A percentile compares a stretch with the other conserved stretches of the same genome.
Conservation (phyloP, 2,888 invertebrate genomes). For the Euphydryas editha region DNA sequence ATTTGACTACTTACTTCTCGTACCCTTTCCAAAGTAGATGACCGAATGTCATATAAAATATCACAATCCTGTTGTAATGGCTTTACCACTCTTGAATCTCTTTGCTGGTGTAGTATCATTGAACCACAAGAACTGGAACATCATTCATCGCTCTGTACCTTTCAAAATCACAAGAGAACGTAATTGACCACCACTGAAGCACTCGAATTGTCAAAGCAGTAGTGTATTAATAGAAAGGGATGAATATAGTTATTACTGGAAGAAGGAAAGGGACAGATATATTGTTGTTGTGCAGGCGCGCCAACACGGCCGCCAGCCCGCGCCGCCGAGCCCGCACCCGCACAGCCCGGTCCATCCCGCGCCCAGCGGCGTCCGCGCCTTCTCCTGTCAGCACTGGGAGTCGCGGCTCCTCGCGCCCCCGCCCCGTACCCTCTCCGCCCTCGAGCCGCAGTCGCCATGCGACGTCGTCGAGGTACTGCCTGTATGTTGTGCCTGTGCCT, state of each 20-base stretch:
- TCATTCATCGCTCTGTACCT: constrained; percentile 35
- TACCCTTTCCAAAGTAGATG: constrained; percentile 39
- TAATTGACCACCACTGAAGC: constrained; percentile 16
- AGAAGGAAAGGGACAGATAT: constrained; percentile 5
- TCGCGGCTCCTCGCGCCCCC: constrained; percentile 80
- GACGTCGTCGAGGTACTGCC: constrained; percentile 78
- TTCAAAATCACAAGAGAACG: constrained; percentile 28
- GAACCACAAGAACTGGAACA: constrained; percentile 30
- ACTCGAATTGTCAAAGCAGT: constrained; percentile 11
- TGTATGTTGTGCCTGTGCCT: constrained; percentile 55
- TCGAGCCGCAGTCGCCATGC: constrained; percentile 73
- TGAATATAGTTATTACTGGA: constrained; percentile 11
- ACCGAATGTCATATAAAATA: constrained; percentile 36
- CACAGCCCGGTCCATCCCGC: constrained; percentile 81
- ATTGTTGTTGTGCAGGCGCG: constrained; percentile 63
- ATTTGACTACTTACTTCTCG: constrained; percentile 22
- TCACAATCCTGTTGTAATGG: constrained; percentile 37
- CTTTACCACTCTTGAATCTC: constrained; percentile 37
- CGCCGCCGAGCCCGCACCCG: constrained; percentile 80
- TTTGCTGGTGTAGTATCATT: constrained; percentile 38
- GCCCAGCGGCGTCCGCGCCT: constrained; percentile 83
- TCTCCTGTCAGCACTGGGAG: constrained; percentile 85
- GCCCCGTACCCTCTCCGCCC: constrained; percentile 75
- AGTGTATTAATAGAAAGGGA: constrained; percentile 19
- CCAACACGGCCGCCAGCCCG: constrained; percentile 82